Evolutionary conservation across 2,888 invertebrate species (phyloP).

Genomic region (Diploptera punctata): DNA sequence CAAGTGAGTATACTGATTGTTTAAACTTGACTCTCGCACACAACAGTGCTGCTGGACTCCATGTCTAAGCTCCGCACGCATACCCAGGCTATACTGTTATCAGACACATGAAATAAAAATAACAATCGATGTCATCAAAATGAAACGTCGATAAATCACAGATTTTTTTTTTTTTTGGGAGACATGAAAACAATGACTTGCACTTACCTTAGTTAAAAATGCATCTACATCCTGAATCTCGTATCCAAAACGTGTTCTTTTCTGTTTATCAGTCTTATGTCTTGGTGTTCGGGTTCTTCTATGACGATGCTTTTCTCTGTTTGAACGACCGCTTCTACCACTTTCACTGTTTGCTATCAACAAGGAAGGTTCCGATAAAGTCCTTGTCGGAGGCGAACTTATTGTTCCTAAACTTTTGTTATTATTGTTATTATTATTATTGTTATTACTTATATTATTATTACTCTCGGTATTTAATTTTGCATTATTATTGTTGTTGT

Average conservation of each 20-base stretch:
- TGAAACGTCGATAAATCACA: too few relatives aligned
- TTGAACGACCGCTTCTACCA: constrained; percentile 33
- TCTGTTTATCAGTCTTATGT: constrained; percentile 34
- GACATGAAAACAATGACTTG: background rate
- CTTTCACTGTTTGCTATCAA: constrained; percentile 32
- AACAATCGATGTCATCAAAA: too few relatives aligned
- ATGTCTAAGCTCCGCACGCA: too few relatives aligned
- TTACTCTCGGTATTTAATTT: constrained; percentile 4
- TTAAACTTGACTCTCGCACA: too few relatives aligned
- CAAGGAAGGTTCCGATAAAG: constrained; percentile 41
- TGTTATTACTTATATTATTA: constrained; percentile 1
- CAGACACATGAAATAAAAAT: too few relatives aligned
- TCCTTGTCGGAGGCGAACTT: constrained; percentile 34
- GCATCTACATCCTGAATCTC: constrained; percentile 81
- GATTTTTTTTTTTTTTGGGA: background rate
- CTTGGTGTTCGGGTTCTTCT: constrained; percentile 32
- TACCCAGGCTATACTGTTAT: too few relatives aligned
- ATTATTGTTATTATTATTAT: background rate
- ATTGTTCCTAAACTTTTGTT: background rate
- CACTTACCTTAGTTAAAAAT: constrained; percentile 74
- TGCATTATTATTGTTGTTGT: background rate
- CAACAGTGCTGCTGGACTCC: too few relatives aligned
- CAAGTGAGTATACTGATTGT: too few relatives aligned
- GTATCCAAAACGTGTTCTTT: constrained; percentile 69
- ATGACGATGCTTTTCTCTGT: constrained; percentile 38